A percentile compares a stretch with the other conserved stretches of the same genome.
Evolutionary conservation across 2,888 invertebrate species (phyloP).

Genomic region (Seira musarum): DNA sequence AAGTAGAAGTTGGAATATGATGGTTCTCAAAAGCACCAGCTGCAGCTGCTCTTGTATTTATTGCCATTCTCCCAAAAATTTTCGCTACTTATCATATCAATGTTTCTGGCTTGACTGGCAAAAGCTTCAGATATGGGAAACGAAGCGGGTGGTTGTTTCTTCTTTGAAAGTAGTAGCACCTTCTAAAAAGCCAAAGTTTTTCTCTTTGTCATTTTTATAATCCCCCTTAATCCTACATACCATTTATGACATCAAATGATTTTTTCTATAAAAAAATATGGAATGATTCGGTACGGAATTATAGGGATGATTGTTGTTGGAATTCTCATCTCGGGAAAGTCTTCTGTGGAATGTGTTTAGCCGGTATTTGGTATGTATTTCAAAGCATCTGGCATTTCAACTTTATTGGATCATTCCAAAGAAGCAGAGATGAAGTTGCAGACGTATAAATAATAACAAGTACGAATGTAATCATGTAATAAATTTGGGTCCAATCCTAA

Average conservation of each 20-base stretch:
- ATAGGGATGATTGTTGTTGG: too few relatives aligned
- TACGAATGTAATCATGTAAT: too few relatives aligned
- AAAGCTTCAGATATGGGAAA: too few relatives aligned
- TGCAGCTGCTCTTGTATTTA: conserved; percentile 49
- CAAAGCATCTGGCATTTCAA: background rate
- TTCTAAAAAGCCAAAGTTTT: background rate
- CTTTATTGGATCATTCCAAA: background rate
- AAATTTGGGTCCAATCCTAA: too few relatives aligned
- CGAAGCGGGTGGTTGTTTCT: conserved; percentile 36
- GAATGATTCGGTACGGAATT: too few relatives aligned
- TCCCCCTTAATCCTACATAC: background rate
- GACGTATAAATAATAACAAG: background rate
- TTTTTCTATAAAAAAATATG: too few relatives aligned
- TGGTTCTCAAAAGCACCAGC: background rate
- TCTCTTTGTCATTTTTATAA: background rate
- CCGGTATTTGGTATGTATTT: too few relatives aligned
- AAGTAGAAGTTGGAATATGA: background rate
- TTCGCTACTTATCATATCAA: conserved; percentile 45
- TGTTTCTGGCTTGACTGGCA: conserved; percentile 8
- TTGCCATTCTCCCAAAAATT: conserved; percentile 47
- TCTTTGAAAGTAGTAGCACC: background rate
- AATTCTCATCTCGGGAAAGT: too few relatives aligned
- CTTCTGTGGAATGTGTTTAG: too few relatives aligned
- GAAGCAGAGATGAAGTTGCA: background rate
- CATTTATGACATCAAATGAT: too few relatives aligned